Evolutionary conservation across 2,888 invertebrate species (phyloP), one percentile per base, ranked within the genome.

Genomic region (Calliopum simillimum): DNA sequence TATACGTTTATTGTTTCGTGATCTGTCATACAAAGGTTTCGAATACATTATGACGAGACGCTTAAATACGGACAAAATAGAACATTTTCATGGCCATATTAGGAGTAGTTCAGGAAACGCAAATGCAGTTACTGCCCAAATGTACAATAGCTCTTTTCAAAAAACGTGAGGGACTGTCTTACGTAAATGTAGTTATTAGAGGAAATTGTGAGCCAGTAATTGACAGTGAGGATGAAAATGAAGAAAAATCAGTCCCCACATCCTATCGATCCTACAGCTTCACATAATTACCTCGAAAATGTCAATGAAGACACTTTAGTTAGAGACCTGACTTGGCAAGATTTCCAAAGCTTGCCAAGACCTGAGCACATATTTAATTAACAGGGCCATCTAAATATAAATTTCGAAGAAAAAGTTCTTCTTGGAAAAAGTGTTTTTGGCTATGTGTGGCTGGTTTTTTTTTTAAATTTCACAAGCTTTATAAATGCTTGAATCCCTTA

Each of bases 291-390:
- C 47, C 16, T 19, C 13, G 19, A 21, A 19, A 44, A 21, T 14
- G 46, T n/a, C n/a, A n/a, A n/a, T n/a, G n/a, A 43, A 4, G 63
- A 49, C 16, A 23, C 25, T 43, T 25, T 63, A 33, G 44, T 63
- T 14, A 11, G 21, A 23, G 51, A 49, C 33, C 63, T 49, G 49
- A 49, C 63, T 14, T 63, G 63, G 49, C 49, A 49, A 47, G 13
- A 49, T 47, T 41, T 61, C 44, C 61, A 44, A 61, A 61, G 61
- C 41, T 41, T 61, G 61, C 61, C 43, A 43, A 61, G 44, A 16
- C 61, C 46, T 21, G 61, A 61, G 21, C 41, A 33, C 12, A 14
- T 44, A 21, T 44, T 5, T 33, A 41, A 5, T 5, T 11, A 16
- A 4, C n/a, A 3, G 11, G 8, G n/a, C 5, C 61, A 25, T 11